Base-by-base conservation (phyloP, 2,888 invertebrate genomes). In the Netelia virgata region DNA sequence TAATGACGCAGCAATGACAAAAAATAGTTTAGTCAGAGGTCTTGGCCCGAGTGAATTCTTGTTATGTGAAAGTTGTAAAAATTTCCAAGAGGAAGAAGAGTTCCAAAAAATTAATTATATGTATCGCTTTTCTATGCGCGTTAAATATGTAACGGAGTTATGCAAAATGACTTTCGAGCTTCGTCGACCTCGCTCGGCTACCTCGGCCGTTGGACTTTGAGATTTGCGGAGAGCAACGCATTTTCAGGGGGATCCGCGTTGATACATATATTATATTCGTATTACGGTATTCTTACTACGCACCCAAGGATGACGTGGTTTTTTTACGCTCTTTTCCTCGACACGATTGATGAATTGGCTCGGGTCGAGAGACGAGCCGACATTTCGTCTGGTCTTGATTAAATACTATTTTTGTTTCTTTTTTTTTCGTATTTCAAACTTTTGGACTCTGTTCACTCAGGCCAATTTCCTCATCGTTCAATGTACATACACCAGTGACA, bases 171-270 rank as follows among this genome's bases (percentile, higher is more conserved):
- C 20, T 66, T 59, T 59, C 66, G 66, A 11, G 59, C n/a, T 18
- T 59, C 14, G 68, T 61, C 59, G 68, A 80, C 47, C 66, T 73
- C 47, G 57, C 36, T 47, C 43, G 18, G 28, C 14, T 28, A 16
- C 36, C 57, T 66, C 53, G 63, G 70, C 41, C 63, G 70, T 78
- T 79, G 79, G 80, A 80, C 80, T 73, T 80, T 73, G 73, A 28
- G 57, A 57, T 16, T 53, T 10, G 14, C 18, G 16, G 20, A 10
- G 9, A 16, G 18, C 16, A 18, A 57, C 57, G 16, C 47, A 47
- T 47, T 47, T 11, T 47, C 47, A 47, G 47, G 14, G 47, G 14
- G 10, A 47, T 47, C 47, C 14, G 47, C 3, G 14, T 47, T 47
- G 47, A 47, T 47, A 47, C 47, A 11, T 47, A 6, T 47, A 47